Percentiles rank a stretch among this genome's conserved stretches.
These are phyloP conservation scores for Macrostomum lignano DNA, from an alignment of 1,140 invertebrate genomes.

Conservation along the genomic window DNA sequence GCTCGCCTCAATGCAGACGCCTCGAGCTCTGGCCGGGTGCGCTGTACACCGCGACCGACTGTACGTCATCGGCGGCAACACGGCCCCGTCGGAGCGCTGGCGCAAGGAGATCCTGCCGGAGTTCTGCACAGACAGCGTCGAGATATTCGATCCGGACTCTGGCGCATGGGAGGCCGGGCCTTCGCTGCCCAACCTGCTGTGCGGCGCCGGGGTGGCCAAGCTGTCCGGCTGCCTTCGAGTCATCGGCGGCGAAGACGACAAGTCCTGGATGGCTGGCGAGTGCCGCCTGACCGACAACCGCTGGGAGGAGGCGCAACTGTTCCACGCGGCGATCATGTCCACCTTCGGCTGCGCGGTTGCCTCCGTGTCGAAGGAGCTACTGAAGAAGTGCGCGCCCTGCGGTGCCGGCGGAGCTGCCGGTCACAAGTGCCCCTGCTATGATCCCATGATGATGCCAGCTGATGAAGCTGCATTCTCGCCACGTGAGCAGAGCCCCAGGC, in stretches of 20 bases:
- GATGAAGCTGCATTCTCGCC: too few species aligned
- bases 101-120: conserved; percentile 20
- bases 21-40: conserved; percentile 21
- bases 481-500: too few species aligned
- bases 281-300: conserved; percentile 14
- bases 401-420: too few species aligned
- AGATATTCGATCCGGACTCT: conserved; percentile 16
- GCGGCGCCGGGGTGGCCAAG: conserved; percentile 21
- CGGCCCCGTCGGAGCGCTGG: conserved; percentile 20
- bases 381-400: too few species aligned
- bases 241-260: conserved; percentile 22
- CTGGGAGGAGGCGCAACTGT: conserved; percentile 18
- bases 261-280: conserved; percentile 23
- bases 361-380: too few species aligned
- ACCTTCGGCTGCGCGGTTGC: conserved; percentile 23
- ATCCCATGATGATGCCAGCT: too few species aligned
- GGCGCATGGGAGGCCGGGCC: conserved; percentile 17
- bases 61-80: conserved; percentile 21
- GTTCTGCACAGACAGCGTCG: conserved; percentile 17
- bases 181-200: conserved; percentile 19
- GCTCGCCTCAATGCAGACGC: conserved; percentile 30
- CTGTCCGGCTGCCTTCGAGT: conserved; percentile 16
- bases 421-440: too few species aligned
- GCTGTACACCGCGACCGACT: conserved; percentile 20
- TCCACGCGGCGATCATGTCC: conserved; percentile 20